A percentile compares a stretch with the other conserved stretches of the same genome.
phyloP scores from a whole-genome alignment of 2,113 vertebrate genomes.

The Pimephales promelas region DNA sequence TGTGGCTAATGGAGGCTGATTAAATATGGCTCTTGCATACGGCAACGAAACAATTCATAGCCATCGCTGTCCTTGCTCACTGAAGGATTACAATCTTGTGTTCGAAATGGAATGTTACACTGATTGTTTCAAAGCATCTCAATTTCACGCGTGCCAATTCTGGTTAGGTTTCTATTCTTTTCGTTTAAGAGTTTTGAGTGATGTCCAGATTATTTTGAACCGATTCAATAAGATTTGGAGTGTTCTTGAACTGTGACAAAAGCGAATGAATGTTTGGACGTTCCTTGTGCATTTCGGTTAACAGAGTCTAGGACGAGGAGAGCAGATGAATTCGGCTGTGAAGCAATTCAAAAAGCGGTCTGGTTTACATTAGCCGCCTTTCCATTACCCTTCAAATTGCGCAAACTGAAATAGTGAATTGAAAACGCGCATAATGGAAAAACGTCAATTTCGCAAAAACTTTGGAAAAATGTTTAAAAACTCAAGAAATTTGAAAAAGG shows the following conservation, averaged over 20 bases:
- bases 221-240: constrained; percentile 16
- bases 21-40: background rate
- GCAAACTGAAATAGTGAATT: too few species aligned
- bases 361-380: background rate
- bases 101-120: constrained; percentile 8
- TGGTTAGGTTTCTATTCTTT: background rate
- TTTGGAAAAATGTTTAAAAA: too few species aligned
- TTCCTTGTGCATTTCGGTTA: background rate
- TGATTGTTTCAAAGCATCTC: constrained; percentile 30
- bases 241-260: constrained; percentile 33
- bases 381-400: too few species aligned
- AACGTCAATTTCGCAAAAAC: too few species aligned
- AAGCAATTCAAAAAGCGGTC: background rate
- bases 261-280: background rate
- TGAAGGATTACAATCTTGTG: constrained; percentile 2
- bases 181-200: background rate
- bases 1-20: background rate
- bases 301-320: background rate
- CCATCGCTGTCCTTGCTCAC: background rate
- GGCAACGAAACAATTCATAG: background rate
- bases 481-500: too few species aligned
- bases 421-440: too few species aligned
- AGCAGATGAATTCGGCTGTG: background rate
- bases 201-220: constrained; percentile 17
- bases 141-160: constrained; percentile 25